Base-by-base conservation (phyloP, 2,113 vertebrate genomes). In the Dasypus novemcinctus region DNA sequence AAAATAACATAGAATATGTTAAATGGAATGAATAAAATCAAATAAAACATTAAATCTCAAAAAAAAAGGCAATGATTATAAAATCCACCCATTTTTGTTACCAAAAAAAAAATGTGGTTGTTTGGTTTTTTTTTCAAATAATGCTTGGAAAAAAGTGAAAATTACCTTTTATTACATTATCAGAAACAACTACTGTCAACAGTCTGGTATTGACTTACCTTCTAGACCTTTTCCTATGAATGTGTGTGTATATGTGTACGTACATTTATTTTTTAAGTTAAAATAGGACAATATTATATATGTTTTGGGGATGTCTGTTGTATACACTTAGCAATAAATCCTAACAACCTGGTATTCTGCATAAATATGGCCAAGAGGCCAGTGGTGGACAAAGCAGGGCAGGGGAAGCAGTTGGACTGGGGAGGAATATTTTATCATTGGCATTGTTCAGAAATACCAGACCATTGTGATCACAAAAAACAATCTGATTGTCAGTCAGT, bases 131-230 rank as follows among this genome's bases (percentile, higher is more conserved):
- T 87, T 79, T 78, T 41, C 31, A 74, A 75, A 38, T 20, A 85
- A 74, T 49, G n/a, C 31, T 76, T 72, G 31, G 2, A 17, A 15
- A 71, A 72, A 93, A 31, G 17, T 82, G n/a, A 93, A 91, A 71
- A 68, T 54, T 54, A 72, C 15, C 36, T 91, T 3, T 78, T 68
- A 49, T 57, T 38, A 31, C 85, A 68, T 7, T 63, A 52, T 76
- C 52, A 81, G 27, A 93, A 75, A 90, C 18, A 80, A 68, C 11
- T 36, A 5, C n/a, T 76, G 12, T 84, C 71, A 85, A 71, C 31
- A 85, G 17, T 52, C 59, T 83, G 20, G 4, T 23, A 92, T 23
- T 79, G 41, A 57, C 49, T 36, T 43, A 33, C 13, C 91, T 76
- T 88, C 75, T 23, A 92, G 46, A 78, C 10, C 52, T 86, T 63